Evolutionary conservation across 2,113 vertebrate species (phyloP).

Genomic region (Hemichromis elongatus): DNA sequence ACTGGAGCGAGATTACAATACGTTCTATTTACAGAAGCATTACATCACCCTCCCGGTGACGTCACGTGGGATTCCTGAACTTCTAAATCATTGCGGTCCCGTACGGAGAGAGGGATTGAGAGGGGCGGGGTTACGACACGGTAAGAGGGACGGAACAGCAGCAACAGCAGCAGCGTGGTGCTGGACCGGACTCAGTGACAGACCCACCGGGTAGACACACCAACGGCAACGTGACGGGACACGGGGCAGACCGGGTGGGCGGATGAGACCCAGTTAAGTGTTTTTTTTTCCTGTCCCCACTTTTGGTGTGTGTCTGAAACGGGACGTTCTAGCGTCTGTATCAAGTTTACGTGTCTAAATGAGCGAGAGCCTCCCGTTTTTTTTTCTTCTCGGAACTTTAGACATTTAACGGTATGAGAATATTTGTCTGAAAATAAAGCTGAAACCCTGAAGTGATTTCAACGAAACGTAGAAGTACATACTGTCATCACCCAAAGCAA

Average conservation of each 20-base stretch:
- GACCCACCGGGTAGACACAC: background rate
- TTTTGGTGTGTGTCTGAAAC: background rate
- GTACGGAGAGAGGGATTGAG: conserved; percentile 54
- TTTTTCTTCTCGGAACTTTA: background rate
- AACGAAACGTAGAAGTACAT: background rate
- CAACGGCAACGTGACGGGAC: conserved; percentile 32
- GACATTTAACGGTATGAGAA: background rate
- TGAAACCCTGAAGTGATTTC: background rate
- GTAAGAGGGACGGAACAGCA: background rate
- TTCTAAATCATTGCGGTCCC: conserved; percentile 98
- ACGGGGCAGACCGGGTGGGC: conserved; percentile 14
- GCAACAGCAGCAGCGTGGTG: background rate
- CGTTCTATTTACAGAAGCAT: conserved; percentile 99
- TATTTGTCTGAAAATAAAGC: background rate
- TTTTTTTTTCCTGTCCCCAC: background rate
- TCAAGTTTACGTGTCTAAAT: background rate
- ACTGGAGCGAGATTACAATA: conserved; percentile 98
- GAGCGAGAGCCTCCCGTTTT: background rate
- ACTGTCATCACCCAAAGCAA: background rate
- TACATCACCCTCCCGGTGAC: conserved; percentile 96
- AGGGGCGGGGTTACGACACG: conserved; percentile 35
- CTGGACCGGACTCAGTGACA: background rate
- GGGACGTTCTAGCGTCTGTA: conserved; percentile 14
- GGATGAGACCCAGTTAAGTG: background rate
- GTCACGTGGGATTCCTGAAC: conserved; percentile 99